Evolutionary conservation across 2,888 invertebrate species (phyloP).

Genomic region (Caenorhabditis japonica): DNA sequence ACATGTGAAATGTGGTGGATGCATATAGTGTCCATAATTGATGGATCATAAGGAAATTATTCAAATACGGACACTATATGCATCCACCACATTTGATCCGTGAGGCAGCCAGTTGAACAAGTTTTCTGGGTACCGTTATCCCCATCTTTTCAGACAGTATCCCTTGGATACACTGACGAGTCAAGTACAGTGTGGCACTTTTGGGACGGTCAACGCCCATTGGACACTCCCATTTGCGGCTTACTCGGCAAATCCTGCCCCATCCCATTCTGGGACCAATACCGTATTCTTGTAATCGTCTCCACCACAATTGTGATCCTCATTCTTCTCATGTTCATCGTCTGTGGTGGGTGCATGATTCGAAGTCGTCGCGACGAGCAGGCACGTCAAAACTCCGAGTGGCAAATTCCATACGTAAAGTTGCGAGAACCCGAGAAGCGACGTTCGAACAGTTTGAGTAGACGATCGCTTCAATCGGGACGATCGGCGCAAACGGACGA

Average conservation of each 20-base stretch:
- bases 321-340: conserved; percentile 15
- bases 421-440: conserved; percentile 35
- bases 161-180: conserved; percentile 21
- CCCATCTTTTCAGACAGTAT: conserved; percentile 10
- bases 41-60: too few species aligned
- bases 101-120: too few species aligned
- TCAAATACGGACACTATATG: too few species aligned
- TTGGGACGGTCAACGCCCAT: conserved; percentile 30
- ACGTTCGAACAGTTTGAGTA: conserved; percentile 1
- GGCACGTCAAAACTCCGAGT: conserved; percentile 55
- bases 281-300: conserved; percentile 46
- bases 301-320: conserved; percentile 30
- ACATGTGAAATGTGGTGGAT: too few species aligned
- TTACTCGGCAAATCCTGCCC: conserved; percentile 54
- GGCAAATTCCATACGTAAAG: conserved; percentile 51
- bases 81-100: too few species aligned
- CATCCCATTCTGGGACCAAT: conserved; percentile 52
- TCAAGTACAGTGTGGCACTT: conserved; percentile 14
- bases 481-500: conserved; percentile 12
- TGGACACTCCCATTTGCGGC: conserved; percentile 55
- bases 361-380: conserved; percentile 32
- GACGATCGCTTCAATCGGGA: conserved; percentile 18
- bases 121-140: too few species aligned
- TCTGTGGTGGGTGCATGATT: conserved; percentile 16
- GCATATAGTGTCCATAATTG: too few species aligned